Conservation (phyloP, 1,140 invertebrate species). For the Drosophila asahinai region DNA sequence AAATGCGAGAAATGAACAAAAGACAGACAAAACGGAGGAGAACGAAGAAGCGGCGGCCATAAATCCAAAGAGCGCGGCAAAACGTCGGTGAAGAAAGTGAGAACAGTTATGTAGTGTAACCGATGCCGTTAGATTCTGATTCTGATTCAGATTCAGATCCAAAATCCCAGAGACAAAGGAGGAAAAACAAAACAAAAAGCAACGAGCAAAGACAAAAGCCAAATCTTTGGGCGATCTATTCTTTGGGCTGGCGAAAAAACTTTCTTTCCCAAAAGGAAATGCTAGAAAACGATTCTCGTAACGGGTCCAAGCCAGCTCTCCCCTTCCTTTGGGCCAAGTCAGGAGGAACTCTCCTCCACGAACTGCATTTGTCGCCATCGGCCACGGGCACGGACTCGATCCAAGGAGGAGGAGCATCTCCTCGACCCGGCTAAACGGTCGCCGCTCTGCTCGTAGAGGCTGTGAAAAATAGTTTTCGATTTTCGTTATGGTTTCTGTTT, state of each 20-base stretch:
- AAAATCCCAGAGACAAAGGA: slow-evolving; percentile 39
- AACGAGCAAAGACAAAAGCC: slow-evolving; percentile 22
- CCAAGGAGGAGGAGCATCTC: slow-evolving; percentile 39
- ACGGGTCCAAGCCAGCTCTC: slow-evolving; percentile 10
- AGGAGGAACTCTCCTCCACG: slow-evolving; percentile 1
- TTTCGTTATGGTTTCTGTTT: slow-evolving; percentile 64
- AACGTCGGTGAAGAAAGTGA: slow-evolving; percentile 74
- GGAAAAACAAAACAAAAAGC: neutral
- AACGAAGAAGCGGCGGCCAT: slow-evolving; percentile 42
- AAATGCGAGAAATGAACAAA: slow-evolving; percentile 69
- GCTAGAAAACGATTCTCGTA: slow-evolving; percentile 55
- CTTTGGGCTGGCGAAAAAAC: slow-evolving; percentile 39
- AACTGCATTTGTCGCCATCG: slow-evolving; percentile 69
- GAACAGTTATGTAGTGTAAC: slow-evolving; percentile 84
- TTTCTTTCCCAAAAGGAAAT: slow-evolving; percentile 62
- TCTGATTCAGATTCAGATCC: slow-evolving; percentile 29
- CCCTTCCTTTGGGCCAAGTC: neutral
- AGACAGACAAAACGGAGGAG: slow-evolving; percentile 18
- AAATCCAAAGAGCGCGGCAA: slow-evolving; percentile 63
- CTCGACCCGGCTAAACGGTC: slow-evolving; percentile 10
- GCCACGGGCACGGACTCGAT: slow-evolving; percentile 35
- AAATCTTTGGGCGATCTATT: slow-evolving; percentile 44
- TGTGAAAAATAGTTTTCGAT: slow-evolving; percentile 78
- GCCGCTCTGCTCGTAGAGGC: slow-evolving; percentile 14
- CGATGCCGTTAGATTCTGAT: slow-evolving; percentile 80